Base-by-base conservation (phyloP, 2,888 invertebrate genomes). In the Phalangium opilio region DNA sequence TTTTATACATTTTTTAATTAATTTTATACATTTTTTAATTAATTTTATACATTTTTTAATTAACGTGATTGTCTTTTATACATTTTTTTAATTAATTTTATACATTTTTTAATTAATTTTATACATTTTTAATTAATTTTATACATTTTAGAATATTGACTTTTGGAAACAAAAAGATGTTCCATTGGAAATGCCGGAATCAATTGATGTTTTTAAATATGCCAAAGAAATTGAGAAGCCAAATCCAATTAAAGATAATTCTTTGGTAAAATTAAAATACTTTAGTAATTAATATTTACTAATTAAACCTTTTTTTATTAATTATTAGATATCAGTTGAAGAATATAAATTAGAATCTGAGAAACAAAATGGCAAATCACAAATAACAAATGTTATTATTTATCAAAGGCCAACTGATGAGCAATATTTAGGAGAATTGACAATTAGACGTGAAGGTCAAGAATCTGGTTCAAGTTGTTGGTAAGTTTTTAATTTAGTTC, bases 371-470 rank as follows among this genome's bases (percentile, higher is more conserved):
- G 35, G 47, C 15, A 35, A 49, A 32, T 35, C 43, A 10, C 20
- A 39, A 12, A 44, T 38, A 11, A 87, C 87, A 61, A 83, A 83
- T 64, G 72, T 91, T 57, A 81, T 84, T 48, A 85, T 91, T 65
- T 72, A 81, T 54, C 86, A 87, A 68, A 73, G 87, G 66, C 83
- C 83, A 59, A 79, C 83, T 47, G 86, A 86, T 68, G 83, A 83
- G 53, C 84, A 85, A 69, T 89, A 82, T 69, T 73, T 87, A 53
- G 90, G 90, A 20, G 85, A 89, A 67, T 71, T 90, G 45, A 89
- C 87, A 67, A 80, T 90, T 47, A 87, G 89, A 66, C 74, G 83
- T 58, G 87, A 89, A 17, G 42, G 43, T 18, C 48, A 50, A 11
- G 32, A 36, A 19, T n/a, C 19, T 10, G 47, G 47, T 10, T 45